Conservation (phyloP, 2,113 vertebrate genomes). For the Ancistrus triradiatus region DNA sequence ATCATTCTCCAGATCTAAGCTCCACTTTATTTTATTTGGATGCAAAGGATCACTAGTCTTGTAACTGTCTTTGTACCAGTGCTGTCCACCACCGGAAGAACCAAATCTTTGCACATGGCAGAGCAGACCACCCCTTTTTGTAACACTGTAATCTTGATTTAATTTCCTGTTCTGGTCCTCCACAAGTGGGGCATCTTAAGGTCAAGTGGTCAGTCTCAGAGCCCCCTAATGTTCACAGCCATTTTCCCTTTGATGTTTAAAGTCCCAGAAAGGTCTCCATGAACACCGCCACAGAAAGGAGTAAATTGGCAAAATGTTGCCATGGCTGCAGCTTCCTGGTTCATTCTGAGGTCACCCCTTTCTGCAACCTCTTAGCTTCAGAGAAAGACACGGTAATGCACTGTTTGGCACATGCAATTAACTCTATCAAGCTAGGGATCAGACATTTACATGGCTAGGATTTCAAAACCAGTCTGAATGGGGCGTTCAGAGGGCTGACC, state of each 20-base stretch:
- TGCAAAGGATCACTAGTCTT: no score
- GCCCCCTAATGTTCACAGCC: conserved; percentile 46
- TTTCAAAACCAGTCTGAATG: background rate
- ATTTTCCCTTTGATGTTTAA: conserved; percentile 63
- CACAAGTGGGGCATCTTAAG: conserved; percentile 41
- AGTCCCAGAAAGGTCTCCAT: conserved; percentile 58
- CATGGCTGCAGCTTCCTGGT: conserved; percentile 47
- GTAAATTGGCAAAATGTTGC: conserved; percentile 56
- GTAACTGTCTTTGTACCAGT: no score
- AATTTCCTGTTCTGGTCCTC: conserved; percentile 62
- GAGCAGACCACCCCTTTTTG: conserved; percentile 37
- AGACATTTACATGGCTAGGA: background rate
- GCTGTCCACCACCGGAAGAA: no score
- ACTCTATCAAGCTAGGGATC: conserved; percentile 6
- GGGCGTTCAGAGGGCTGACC: no score
- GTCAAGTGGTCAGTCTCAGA: conserved; percentile 65
- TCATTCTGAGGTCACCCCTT: conserved; percentile 47
- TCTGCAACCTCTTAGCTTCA: no score
- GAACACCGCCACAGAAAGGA: conserved; percentile 56
- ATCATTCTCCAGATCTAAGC: no score
- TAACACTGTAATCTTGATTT: conserved; percentile 56
- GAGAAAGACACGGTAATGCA: background rate
- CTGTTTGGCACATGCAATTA: conserved; percentile 5
- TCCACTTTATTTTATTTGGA: no score
- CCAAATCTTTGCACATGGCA: no score